Evolutionary conservation across 2,888 invertebrate species (phyloP).

Genomic region (Lottia gigantea): DNA sequence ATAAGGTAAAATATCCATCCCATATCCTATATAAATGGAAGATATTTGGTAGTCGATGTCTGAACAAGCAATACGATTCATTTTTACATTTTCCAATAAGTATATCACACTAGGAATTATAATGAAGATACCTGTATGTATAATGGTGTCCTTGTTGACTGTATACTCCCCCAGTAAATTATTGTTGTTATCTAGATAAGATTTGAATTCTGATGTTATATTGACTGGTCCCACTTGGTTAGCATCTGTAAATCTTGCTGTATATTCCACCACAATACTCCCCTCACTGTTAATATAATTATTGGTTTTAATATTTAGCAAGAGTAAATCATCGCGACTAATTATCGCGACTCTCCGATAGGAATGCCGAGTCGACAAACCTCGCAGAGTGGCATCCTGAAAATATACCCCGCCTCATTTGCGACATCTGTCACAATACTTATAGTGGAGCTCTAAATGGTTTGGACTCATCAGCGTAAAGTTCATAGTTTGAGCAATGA

Average conservation of each 20-base stretch:
- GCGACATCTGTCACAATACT: too few species aligned
- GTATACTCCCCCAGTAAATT: constrained; percentile 10
- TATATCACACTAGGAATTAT: neutral
- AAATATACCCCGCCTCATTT: too few species aligned
- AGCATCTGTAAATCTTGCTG: constrained; percentile 19
- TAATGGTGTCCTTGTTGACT: constrained; percentile 1
- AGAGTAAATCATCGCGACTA: neutral
- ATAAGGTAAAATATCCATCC: too few species aligned
- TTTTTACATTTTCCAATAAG: too few species aligned
- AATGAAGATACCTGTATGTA: constrained; percentile 18
- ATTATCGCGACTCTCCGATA: neutral
- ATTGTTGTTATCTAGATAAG: constrained; percentile 4
- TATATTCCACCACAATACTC: constrained; percentile 36
- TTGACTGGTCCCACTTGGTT: constrained; percentile 14
- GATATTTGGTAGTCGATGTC: too few species aligned
- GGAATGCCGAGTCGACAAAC: neutral
- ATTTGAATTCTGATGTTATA: constrained; percentile 17
- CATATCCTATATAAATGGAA: too few species aligned
- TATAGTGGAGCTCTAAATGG: too few species aligned
- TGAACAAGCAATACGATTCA: too few species aligned
- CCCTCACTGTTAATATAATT: constrained; percentile 31
- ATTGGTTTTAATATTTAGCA: neutral
- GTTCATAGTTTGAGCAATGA: too few species aligned
- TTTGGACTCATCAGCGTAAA: too few species aligned
- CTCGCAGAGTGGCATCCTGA: neutral